Percentiles rank a stretch among this genome's conserved stretches.
phyloP scores from a whole-genome alignment of 1,140 invertebrate species.

The Campodea augens region DNA sequence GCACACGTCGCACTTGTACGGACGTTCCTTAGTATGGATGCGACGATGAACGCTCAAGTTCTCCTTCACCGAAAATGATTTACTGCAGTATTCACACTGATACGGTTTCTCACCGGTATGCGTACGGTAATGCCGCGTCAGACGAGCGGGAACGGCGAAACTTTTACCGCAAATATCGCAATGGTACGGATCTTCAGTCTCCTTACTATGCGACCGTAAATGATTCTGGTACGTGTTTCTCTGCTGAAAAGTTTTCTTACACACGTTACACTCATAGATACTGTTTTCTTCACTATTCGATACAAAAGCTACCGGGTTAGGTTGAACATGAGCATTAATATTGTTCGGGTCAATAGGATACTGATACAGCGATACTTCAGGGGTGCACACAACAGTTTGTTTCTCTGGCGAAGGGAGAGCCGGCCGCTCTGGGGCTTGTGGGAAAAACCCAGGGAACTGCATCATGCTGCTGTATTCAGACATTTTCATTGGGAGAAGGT shows the following conservation, averaged over 20 bases:
- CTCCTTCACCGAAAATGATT: constrained; percentile 79
- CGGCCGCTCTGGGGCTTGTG: not conserved
- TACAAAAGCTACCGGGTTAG: not conserved
- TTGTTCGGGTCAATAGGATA: constrained; percentile 7
- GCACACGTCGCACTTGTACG: constrained; percentile 75
- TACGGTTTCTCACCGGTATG: constrained; percentile 73
- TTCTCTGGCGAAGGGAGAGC: not conserved
- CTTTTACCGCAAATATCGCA: constrained; percentile 84
- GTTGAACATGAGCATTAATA: not conserved
- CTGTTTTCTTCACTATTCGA: not conserved
- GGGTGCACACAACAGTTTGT: constrained; percentile 14
- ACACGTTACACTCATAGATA: constrained; percentile 31
- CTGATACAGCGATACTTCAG: constrained; percentile 17
- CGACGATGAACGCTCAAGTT: constrained; percentile 78
- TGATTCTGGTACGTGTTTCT: constrained; percentile 38
- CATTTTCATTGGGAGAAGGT: not conserved
- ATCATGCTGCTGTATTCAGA: not conserved
- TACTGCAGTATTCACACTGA: constrained; percentile 80
- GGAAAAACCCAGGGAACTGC: not conserved
- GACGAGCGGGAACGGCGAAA: constrained; percentile 71
- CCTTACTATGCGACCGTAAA: constrained; percentile 31
- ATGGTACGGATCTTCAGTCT: constrained; percentile 51
- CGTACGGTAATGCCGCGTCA: constrained; percentile 76
- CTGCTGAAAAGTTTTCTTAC: constrained; percentile 35
- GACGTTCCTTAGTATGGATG: constrained; percentile 73